Evolutionary conservation across 2,113 vertebrate species (phyloP).

Genomic region (Haliaeetus leucogaster): DNA sequence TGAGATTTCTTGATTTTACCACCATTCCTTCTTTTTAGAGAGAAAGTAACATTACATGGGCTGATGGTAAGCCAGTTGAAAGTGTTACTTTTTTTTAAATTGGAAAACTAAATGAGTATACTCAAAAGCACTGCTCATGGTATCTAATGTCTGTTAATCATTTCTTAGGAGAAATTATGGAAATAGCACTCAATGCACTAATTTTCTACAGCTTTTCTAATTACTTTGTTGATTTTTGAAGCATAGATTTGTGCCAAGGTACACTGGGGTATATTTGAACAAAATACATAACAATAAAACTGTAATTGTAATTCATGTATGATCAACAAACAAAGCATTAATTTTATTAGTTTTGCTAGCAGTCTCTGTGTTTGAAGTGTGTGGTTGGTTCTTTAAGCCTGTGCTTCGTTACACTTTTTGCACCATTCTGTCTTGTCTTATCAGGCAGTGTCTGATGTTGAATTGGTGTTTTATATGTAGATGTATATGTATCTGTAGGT

Average conservation of each 20-base stretch:
- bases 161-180: background rate
- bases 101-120: background rate
- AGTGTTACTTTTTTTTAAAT: background rate
- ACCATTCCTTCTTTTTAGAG: background rate
- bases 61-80: background rate
- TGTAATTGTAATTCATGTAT: background rate
- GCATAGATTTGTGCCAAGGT: background rate
- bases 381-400: background rate
- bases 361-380: background rate
- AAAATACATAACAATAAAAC: constrained; percentile 1
- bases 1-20: background rate
- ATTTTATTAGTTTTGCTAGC: background rate
- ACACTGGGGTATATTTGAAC: background rate
- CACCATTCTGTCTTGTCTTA: background rate
- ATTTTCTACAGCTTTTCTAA: constrained; percentile 1
- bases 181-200: background rate
- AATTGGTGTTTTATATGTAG: background rate
- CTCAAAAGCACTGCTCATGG: background rate
- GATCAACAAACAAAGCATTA: constrained; percentile 2
- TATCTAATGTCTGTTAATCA: background rate
- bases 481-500: background rate
- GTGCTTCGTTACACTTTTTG: background rate
- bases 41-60: background rate
- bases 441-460: background rate
- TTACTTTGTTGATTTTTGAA: background rate